phyloP scores from a whole-genome alignment of 2,888 invertebrate genomes.

The Apotomis betuletana region DNA sequence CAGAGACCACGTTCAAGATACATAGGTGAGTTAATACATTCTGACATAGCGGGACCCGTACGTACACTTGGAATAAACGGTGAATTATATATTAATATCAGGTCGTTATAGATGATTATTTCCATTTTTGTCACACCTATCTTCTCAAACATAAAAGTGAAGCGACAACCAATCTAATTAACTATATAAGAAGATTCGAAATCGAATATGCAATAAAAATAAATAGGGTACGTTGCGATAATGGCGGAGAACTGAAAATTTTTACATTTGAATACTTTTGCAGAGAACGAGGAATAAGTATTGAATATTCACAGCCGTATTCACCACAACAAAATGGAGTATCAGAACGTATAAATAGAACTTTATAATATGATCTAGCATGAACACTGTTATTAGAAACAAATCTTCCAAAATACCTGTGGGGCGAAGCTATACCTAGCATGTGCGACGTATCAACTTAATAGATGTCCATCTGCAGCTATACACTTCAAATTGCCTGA shows the following conservation, averaged over 20 bases:
- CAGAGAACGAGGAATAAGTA: background rate
- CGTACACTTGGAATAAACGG: conserved; percentile 35
- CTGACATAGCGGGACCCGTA: conserved; percentile 45
- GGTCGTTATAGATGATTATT: conserved; percentile 43
- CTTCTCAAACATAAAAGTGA: conserved; percentile 40
- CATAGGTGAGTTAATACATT: conserved; percentile 43
- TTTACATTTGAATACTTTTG: background rate
- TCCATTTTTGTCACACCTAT: conserved; percentile 29
- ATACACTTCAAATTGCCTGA: no score
- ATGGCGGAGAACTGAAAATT: background rate
- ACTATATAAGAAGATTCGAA: conserved; percentile 42
- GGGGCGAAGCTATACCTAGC: background rate
- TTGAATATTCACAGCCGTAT: background rate
- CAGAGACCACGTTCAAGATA: conserved; percentile 6
- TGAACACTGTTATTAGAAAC: background rate
- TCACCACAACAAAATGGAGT: background rate
- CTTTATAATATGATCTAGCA: background rate
- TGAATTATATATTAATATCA: conserved; percentile 42
- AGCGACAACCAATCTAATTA: conserved; percentile 38
- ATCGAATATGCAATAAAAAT: conserved; percentile 36
- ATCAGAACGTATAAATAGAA: background rate
- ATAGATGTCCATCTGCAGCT: no score
- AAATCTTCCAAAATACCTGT: background rate
- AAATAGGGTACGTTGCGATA: conserved; percentile 40
- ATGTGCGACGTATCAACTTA: no score